phyloP scores from a whole-genome alignment of 2,888 invertebrate genomes.

The Prosapia bicincta region DNA sequence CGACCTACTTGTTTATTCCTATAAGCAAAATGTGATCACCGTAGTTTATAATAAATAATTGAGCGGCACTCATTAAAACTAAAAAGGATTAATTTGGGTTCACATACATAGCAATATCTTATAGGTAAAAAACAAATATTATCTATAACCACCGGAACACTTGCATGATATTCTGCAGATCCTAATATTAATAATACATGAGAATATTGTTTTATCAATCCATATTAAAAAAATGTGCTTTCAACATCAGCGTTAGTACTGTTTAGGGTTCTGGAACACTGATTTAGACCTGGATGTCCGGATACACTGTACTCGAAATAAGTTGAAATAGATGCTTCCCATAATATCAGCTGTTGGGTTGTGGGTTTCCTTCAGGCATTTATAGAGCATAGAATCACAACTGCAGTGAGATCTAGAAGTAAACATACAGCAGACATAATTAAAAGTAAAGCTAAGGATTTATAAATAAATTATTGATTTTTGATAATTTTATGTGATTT shows the following conservation, averaged over 20 bases:
- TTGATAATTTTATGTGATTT: no score
- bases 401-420: slow-evolving; percentile 72
- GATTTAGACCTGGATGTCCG: slow-evolving; percentile 49
- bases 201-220: no score
- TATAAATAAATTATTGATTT: no score
- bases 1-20: no score
- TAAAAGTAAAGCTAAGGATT: no score
- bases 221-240: no score
- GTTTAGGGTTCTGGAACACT: not conserved
- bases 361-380: slow-evolving; percentile 72
- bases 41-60: not conserved
- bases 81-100: not conserved
- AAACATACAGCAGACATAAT: not conserved
- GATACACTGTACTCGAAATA: slow-evolving; percentile 73
- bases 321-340: slow-evolving; percentile 83
- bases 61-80: not conserved
- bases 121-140: not conserved
- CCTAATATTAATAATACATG: not conserved
- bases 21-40: no score
- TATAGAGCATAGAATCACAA: slow-evolving; percentile 79
- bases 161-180: not conserved
- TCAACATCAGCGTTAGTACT: not conserved
- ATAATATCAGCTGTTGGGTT: slow-evolving; percentile 69
- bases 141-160: not conserved
- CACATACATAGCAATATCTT: not conserved